Base-by-base conservation (phyloP, 2,113 vertebrate genomes). In the Dicentrarchus labrax region DNA sequence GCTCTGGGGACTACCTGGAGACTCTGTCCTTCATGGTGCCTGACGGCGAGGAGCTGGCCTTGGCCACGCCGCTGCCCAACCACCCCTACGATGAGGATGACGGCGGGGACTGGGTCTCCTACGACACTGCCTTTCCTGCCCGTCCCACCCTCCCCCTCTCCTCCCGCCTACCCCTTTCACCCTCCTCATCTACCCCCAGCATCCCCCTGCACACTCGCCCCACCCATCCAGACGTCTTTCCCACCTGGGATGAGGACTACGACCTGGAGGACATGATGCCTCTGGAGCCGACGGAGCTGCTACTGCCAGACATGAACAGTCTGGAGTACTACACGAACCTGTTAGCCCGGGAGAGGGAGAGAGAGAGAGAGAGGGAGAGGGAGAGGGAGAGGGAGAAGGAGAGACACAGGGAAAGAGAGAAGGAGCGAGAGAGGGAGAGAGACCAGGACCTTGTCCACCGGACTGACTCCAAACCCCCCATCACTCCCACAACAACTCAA, bases 1-100 rank as follows among this genome's bases (percentile, higher is more conserved):
- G 96, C 4, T 98, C 98, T 0, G 97, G 97, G 0, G 96, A 97
- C 82, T 95, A 97, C 56, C 54, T 94, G 5, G 97, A 98, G 91
- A 97, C 97, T 0, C 86, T 96, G 77, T 95, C 96, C 15, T 78
- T 96, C 59, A 88, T 95, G 82, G 84, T 89, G 0, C 94, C 92
- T 1, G 96, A 96, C 30, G 94, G 90, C 0, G 95, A 95, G 82
- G 96, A 95, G 48, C 2, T 95, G 61, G 82, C 86, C 11, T 86
- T 91, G 0, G 83, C 86, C 81, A 96, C 96, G 53, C 96, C 94
- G 0, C 0, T 94, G 6, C 87, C 94, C 4, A 78, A 76, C 2
- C 94, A 96, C 0, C 59, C 88, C 11, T 94, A 96, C 8, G 95
- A 97, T 1, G 94, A 36, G 1, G 77, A 96, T 24, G 92, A 47